Percentiles rank a stretch among this genome's conserved stretches.
Conservation (phyloP, 2,113 vertebrate species). For the Halcyon malimbica region DNA sequence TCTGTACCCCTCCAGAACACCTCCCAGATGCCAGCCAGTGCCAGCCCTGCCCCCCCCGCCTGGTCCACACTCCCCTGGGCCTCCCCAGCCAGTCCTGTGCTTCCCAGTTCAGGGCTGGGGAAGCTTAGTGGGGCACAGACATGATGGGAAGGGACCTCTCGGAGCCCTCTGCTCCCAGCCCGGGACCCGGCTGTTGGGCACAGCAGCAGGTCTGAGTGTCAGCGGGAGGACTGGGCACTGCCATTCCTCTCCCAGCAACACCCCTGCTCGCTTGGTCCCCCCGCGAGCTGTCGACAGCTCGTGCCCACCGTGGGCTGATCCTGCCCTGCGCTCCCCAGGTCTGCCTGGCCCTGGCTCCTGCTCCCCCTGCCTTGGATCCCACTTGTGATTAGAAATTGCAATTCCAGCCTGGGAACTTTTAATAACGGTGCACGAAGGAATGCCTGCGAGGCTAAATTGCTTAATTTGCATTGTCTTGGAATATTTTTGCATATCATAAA, state of each 20-base stretch:
- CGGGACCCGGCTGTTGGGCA: rapidly evolving
- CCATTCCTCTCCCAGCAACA: rapidly evolving
- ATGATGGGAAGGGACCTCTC: rapidly evolving
- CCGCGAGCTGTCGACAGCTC: background rate
- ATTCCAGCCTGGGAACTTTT: slow-evolving; percentile 14
- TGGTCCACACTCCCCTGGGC: rapidly evolving
- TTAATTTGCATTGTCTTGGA: slow-evolving; percentile 58
- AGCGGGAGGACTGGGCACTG: background rate
- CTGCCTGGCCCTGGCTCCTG: background rate
- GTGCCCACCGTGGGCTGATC: background rate
- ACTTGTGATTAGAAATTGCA: background rate
- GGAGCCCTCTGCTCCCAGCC: background rate
- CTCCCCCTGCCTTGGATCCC: background rate
- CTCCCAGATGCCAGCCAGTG: background rate
- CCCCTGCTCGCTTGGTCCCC: too few relatives aligned
- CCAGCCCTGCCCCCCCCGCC: background rate
- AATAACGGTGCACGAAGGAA: background rate
- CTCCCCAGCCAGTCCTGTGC: background rate
- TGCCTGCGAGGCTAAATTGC: slow-evolving; percentile 45
- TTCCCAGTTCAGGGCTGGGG: background rate
- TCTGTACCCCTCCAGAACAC: background rate
- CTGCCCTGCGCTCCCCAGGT: background rate
- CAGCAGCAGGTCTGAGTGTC: background rate
- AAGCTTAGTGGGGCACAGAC: background rate
- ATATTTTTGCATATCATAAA: slow-evolving; percentile 64